Conservation (phyloP, 2,113 vertebrate genomes). For the Prietella phreatophila region DNA sequence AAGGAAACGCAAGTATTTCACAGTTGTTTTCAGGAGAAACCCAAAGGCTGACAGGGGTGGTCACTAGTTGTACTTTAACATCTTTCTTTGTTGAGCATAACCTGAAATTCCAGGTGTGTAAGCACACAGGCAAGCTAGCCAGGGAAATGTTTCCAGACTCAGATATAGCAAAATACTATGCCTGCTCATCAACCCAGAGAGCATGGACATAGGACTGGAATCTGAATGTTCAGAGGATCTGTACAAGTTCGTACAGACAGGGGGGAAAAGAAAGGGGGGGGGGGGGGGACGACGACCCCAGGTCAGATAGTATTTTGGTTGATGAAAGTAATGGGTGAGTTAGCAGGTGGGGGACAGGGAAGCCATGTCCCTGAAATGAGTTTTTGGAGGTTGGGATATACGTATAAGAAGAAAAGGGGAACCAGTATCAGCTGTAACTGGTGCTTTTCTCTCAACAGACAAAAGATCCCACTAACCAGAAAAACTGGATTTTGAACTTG, state of each 20-base stretch:
- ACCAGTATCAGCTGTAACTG: not conserved
- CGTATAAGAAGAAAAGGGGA: not conserved
- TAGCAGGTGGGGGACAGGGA: too few species aligned
- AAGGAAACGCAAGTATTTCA: too few species aligned
- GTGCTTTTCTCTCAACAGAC: not conserved
- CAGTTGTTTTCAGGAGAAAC: too few species aligned
- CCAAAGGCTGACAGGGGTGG: too few species aligned
- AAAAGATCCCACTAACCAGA: too few species aligned
- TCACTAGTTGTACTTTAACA: not conserved
- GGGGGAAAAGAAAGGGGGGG: too few species aligned
- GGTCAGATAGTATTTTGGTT: constrained; percentile 43
- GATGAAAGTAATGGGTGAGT: constrained; percentile 23
- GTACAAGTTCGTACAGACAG: constrained; percentile 42
- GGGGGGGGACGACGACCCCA: too few species aligned
- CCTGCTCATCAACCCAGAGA: constrained; percentile 36
- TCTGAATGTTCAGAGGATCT: constrained; percentile 44
- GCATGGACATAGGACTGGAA: constrained; percentile 18
- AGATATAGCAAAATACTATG: constrained; percentile 4
- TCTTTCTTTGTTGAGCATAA: not conserved
- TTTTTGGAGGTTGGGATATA: too few species aligned
- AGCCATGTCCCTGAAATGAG: too few species aligned
- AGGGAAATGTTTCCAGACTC: constrained; percentile 51
- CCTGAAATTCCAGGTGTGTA: not conserved
- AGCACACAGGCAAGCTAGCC: constrained; percentile 41
- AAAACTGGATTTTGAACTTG: not conserved